These are phyloP conservation scores for Syncerus caffer DNA, from an alignment of 2,797 vertebrate genomes.

Conservation along the genomic window DNA sequence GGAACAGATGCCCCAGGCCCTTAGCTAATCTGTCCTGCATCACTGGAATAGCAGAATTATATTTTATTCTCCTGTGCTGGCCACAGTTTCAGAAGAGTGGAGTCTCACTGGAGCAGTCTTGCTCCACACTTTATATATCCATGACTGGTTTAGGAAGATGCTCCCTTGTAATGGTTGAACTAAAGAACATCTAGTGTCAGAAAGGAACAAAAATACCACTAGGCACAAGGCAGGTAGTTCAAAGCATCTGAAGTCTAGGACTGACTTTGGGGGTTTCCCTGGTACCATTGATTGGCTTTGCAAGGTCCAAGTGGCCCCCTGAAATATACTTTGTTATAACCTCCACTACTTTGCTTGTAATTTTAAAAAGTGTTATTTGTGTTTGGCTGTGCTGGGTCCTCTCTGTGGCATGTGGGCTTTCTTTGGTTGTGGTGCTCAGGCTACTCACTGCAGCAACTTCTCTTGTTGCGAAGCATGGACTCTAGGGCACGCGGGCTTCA, in stretches of 20 bases:
- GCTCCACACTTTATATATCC: background rate
- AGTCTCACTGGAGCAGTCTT: background rate
- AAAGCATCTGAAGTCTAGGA: background rate
- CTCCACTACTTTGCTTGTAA: background rate
- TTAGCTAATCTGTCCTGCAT: conserved; percentile 48
- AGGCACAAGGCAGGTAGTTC: background rate
- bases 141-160: background rate
- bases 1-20: conserved; percentile 4
- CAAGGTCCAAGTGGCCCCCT: background rate
- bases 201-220: background rate
- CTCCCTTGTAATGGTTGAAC: background rate
- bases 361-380: background rate
- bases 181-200: background rate
- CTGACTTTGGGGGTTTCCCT: background rate
- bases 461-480: background rate
- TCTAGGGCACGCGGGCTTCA: fast-evolving
- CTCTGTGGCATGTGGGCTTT: background rate
- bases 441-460: background rate
- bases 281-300: background rate
- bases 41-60: conserved; percentile 20
- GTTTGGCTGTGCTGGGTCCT: background rate
- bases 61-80: conserved; percentile 55
- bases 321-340: background rate
- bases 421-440: background rate
- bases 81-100: conserved; percentile 43